A percentile compares a stretch with the other conserved stretches of the same genome.
Evolutionary conservation across 2,888 invertebrate genomes (phyloP).

Genomic region (Allophyes oxyacanthae): DNA sequence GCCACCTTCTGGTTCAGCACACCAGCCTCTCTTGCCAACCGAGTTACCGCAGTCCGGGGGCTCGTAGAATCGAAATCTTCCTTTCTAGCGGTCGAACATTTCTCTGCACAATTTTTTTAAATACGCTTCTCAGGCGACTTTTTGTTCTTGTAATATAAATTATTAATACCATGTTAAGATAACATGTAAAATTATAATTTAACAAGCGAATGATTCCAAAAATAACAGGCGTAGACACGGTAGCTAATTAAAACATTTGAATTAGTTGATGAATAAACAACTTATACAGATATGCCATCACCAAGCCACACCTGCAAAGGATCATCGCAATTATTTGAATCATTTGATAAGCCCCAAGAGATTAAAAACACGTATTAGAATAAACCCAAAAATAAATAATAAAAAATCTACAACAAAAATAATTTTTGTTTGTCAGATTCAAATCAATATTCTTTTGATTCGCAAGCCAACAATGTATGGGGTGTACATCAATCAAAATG

Average conservation of each 20-base stretch:
- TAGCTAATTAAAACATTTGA: not conserved
- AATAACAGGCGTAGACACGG: not conserved
- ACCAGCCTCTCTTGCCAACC: no score
- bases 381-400: conserved; percentile 44
- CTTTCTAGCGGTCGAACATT: no score
- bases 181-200: not conserved
- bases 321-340: conserved; percentile 29
- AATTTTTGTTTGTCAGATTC: conserved; percentile 59
- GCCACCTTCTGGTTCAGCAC: no score
- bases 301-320: conserved; percentile 12
- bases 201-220: not conserved
- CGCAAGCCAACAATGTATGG: conserved; percentile 64
- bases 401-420: conserved; percentile 39
- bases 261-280: conserved; percentile 5
- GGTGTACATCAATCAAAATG: conserved; percentile 79
- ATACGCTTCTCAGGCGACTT: no score
- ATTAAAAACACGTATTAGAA: conserved; percentile 39
- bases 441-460: conserved; percentile 69
- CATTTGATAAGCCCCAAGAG: conserved; percentile 29
- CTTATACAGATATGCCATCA: not conserved
- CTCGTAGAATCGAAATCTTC: no score
- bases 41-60: no score
- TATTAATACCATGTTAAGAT: no score
- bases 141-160: no score
- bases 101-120: no score